Conservation (phyloP, 1,140 invertebrate genomes). For the Archegozetes longisetosus region DNA sequence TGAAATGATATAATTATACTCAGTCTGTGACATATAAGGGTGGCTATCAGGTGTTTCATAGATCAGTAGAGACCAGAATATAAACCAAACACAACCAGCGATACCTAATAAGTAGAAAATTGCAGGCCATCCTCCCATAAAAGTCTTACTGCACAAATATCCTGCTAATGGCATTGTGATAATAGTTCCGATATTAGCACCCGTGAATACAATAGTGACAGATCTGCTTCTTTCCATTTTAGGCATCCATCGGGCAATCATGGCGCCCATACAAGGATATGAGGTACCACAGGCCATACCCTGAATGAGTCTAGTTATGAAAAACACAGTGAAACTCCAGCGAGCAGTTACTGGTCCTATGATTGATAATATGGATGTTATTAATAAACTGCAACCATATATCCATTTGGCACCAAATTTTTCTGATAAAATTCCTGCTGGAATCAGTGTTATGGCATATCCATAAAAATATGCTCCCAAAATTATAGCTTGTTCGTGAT, state of each 20-base stretch:
- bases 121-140: slow-evolving; percentile 18
- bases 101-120: slow-evolving; percentile 19
- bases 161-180: slow-evolving; percentile 22
- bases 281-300: slow-evolving; percentile 24
- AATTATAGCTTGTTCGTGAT: slow-evolving; percentile 35
- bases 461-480: slow-evolving; percentile 71
- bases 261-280: slow-evolving; percentile 26
- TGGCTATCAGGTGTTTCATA: slow-evolving; percentile 16
- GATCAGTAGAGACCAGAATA: slow-evolving; percentile 14
- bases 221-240: slow-evolving; percentile 12
- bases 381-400: slow-evolving; percentile 41
- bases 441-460: slow-evolving; percentile 61
- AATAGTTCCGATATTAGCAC: slow-evolving; percentile 26
- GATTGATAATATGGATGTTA: slow-evolving; percentile 12
- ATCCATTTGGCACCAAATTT: slow-evolving; percentile 62
- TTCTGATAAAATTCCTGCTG: slow-evolving; percentile 59
- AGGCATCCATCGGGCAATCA: slow-evolving; percentile 27
- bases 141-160: neutral
- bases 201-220: slow-evolving; percentile 15
- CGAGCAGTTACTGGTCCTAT: slow-evolving; percentile 12
- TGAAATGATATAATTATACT: slow-evolving; percentile 36
- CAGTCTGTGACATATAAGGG: slow-evolving; percentile 15
- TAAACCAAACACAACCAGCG: slow-evolving; percentile 18
- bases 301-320: slow-evolving; percentile 19
- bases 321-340: slow-evolving; percentile 2